phyloP scores from a whole-genome alignment of 2,797 vertebrate genomes.

The Pelochelys cantorii region DNA sequence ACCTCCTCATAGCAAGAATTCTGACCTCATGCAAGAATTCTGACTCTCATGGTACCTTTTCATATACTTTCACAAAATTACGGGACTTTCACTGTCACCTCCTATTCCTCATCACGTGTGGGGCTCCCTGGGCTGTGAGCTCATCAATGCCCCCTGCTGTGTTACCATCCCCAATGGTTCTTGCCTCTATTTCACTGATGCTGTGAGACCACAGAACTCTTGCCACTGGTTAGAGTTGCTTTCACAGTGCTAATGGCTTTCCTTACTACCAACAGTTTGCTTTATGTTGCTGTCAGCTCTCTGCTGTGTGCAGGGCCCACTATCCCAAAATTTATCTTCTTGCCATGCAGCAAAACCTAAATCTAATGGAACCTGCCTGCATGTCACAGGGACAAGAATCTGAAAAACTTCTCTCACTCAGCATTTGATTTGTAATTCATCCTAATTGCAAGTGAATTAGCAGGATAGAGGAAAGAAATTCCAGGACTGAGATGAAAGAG shows the following conservation, averaged over 20 bases:
- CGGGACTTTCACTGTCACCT: not conserved
- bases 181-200: not conserved
- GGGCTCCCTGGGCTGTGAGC: not conserved
- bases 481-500: not conserved
- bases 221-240: not conserved
- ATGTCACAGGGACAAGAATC: not conserved
- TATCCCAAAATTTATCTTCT: not conserved
- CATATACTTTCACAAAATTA: not conserved
- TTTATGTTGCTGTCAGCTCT: not conserved
- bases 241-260: not conserved
- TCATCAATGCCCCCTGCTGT: not conserved
- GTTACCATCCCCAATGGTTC: not conserved
- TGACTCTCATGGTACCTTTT: not conserved
- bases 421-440: not conserved
- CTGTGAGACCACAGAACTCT: not conserved
- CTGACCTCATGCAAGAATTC: not conserved
- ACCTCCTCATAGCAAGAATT: not conserved
- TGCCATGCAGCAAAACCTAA: not conserved
- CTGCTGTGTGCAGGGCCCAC: not conserved
- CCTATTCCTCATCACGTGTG: not conserved
- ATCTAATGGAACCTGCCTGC: not conserved
- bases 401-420: not conserved
- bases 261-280: not conserved
- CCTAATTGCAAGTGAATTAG: not conserved
- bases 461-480: not conserved